Evolutionary conservation across 2,888 invertebrate species (phyloP).

Genomic region (Ferdinandea cuprea): DNA sequence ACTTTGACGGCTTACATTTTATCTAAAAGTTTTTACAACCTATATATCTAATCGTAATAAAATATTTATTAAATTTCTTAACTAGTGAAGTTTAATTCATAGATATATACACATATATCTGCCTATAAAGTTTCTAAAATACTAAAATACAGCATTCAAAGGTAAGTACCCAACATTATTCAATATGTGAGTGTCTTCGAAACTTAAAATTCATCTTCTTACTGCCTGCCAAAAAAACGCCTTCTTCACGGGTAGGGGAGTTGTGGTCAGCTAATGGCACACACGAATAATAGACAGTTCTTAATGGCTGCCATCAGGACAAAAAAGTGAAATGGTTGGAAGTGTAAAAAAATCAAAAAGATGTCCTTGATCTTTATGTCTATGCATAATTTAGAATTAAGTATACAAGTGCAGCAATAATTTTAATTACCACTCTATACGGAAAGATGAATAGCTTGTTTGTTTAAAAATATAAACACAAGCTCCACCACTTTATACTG

Average conservation of each 20-base stretch:
- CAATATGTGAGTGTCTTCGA: conserved; percentile 10
- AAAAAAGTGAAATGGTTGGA: conserved; percentile 37
- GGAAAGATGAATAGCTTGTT: conserved; percentile 60
- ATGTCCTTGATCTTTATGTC: conserved; percentile 68
- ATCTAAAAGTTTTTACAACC: conserved; percentile 31
- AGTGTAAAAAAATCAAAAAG: conserved; percentile 9
- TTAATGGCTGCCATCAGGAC: conserved; percentile 70
- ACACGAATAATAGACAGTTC: conserved; percentile 38
- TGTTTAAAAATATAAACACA: conserved; percentile 61
- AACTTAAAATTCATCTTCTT: neutral
- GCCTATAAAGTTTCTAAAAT: neutral
- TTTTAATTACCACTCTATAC: conserved; percentile 71
- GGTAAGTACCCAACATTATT: conserved; percentile 54
- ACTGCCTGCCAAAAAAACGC: conserved; percentile 56
- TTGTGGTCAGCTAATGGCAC: conserved; percentile 67
- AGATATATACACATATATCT: neutral
- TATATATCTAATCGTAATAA: conserved; percentile 6
- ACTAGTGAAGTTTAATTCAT: conserved; percentile 11
- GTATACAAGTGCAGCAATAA: conserved; percentile 64
- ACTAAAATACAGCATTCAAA: conserved; percentile 31
- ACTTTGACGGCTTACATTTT: conserved; percentile 36
- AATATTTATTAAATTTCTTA: conserved; percentile 1
- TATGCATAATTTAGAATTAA: conserved; percentile 56
- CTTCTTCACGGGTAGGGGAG: conserved; percentile 24
- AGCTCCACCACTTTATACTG: conserved; percentile 49